Base-by-base conservation (phyloP, 2,888 invertebrate species). In the Mellilla xanthometata region DNA sequence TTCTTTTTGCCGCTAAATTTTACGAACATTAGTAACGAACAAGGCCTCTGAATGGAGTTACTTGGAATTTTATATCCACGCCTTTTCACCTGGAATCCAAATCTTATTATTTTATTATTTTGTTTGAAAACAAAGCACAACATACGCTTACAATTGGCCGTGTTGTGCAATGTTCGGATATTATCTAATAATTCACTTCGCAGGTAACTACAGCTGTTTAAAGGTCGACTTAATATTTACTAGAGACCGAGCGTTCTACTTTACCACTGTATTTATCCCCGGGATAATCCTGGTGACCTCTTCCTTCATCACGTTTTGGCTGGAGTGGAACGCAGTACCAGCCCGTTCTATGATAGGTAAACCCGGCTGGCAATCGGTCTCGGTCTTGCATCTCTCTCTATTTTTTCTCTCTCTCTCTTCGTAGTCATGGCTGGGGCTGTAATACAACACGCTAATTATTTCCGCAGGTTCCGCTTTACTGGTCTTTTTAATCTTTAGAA, bases 171-270 rank as follows among this genome's bases (percentile, higher is more conserved):
- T 54, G 53, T 49, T 76, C 63, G 60, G 66, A 63, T 58, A 67
- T 72, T 79, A 72, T 72, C 68, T 77, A 77, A 77, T 70, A 42
- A 73, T 84, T 87, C 68, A 79, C 74, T 89, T 68, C 86, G 66
- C 91, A 96, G 96, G 95, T 80, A 95, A 96, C 92, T 96, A 95
- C 93, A 96, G 95, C 92, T 96, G 96, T 91, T 91, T 96, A 76
- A 93, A 94, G 86, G 96, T 96, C 81, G 94, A 95, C 88, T 91
- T 96, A 79, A 95, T 94, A 80, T 96, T 96, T 91, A 96, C 95
- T 60, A 92, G 96, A 86, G 96, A 96, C 90, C 92, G 95, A 89
- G 95, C 95, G 71, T 96, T 96, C 92, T 96, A 96, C 91, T 95
- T 96, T 91, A 96, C 95, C 53, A 96, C 96, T 75, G 96, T 96